Evolutionary conservation across 2,113 vertebrate species (phyloP).

Genomic region (Spea bombifrons): DNA sequence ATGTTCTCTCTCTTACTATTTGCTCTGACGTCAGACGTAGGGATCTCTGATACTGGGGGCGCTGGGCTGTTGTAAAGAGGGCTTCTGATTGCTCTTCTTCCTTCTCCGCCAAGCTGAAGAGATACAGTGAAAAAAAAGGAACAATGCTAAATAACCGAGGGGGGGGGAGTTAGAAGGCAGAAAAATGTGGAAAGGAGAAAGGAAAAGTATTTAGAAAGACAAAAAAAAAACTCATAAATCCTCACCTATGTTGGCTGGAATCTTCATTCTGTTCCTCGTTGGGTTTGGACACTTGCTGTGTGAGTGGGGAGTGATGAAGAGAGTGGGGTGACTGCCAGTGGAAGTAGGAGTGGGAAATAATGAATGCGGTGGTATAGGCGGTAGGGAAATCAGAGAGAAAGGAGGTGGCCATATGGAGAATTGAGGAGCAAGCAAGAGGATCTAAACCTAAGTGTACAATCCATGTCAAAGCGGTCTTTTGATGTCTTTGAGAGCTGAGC

Average conservation of each 20-base stretch:
- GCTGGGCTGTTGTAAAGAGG: not conserved
- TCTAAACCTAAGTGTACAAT: no score
- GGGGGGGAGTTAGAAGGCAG: not conserved
- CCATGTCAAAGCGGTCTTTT: no score
- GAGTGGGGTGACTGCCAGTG: not conserved
- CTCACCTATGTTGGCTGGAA: slow-evolving; percentile 63
- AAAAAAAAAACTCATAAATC: not conserved
- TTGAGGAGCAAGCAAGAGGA: no score
- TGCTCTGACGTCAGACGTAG: slow-evolving; percentile 84
- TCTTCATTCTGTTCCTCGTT: slow-evolving; percentile 45
- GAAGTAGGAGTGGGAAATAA: not conserved
- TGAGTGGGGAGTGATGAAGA: slow-evolving; percentile 18
- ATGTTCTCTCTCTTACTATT: slow-evolving; percentile 69
- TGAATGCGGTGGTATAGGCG: not conserved
- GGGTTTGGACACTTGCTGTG: slow-evolving; percentile 60
- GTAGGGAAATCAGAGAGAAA: no score
- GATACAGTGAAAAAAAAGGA: not conserved
- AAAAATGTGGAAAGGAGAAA: no score
- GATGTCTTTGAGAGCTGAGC: no score
- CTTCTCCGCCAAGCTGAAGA: not conserved
- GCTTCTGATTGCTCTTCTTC: not conserved
- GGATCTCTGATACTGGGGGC: slow-evolving; percentile 76
- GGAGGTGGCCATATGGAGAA: no score
- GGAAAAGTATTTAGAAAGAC: not conserved
- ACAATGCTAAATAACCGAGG: not conserved